Evolutionary conservation across 2,888 invertebrate genomes (phyloP).

Genomic region (Orchesella flavescens): DNA sequence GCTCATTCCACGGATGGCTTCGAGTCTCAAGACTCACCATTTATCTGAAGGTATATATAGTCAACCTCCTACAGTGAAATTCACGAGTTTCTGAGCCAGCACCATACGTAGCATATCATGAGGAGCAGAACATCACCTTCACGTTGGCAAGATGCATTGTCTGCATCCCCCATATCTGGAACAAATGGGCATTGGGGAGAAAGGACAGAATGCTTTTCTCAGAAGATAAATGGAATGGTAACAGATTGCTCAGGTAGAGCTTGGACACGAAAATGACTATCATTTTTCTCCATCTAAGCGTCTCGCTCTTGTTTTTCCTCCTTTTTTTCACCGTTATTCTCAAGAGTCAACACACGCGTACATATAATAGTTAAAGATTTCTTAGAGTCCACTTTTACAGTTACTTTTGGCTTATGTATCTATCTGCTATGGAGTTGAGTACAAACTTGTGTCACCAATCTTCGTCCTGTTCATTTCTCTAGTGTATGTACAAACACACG

Average conservation of each 20-base stretch:
- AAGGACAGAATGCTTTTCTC: slow-evolving; percentile 66
- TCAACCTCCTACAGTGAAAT: slow-evolving; percentile 36
- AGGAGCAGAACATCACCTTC: neutral
- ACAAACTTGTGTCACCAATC: slow-evolving; percentile 32
- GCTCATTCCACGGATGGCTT: slow-evolving; percentile 31
- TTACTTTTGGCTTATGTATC: neutral
- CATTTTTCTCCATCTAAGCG: slow-evolving; percentile 72
- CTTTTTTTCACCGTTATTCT: slow-evolving; percentile 45
- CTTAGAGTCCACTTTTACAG: neutral
- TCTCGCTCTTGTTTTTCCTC: slow-evolving; percentile 33
- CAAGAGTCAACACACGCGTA: slow-evolving; percentile 48
- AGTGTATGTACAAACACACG: slow-evolving; percentile 20
- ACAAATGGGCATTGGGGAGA: slow-evolving; percentile 69
- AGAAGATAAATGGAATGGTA: slow-evolving; percentile 72
- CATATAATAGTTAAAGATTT: slow-evolving; percentile 18
- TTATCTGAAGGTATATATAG: slow-evolving; percentile 49
- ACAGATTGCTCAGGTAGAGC: slow-evolving; percentile 72
- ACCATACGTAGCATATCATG: no score
- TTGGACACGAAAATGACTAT: slow-evolving; percentile 72
- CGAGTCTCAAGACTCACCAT: slow-evolving; percentile 49
- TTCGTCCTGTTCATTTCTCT: slow-evolving; percentile 31
- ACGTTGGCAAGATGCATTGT: slow-evolving; percentile 1
- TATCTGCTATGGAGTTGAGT: neutral
- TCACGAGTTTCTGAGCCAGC: neutral
- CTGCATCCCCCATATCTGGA: slow-evolving; percentile 51